Percentiles rank a stretch among this genome's conserved stretches.
Conservation (phyloP, 2,113 vertebrate species). For the Procavia capensis region DNA sequence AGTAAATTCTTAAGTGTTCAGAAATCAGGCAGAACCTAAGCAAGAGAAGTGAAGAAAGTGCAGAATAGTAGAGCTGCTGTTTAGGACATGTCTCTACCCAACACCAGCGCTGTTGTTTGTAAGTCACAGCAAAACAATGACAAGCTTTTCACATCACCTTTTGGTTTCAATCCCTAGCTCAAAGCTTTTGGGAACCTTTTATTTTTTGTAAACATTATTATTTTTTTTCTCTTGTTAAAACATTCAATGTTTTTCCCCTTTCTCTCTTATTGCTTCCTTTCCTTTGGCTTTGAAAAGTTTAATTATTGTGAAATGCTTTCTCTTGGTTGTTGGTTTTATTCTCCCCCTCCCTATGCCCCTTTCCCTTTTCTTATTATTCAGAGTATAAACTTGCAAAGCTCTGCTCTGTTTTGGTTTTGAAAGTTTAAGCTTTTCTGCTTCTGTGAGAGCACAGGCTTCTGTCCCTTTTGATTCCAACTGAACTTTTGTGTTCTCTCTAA, state of each 20-base stretch:
- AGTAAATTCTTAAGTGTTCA: background rate
- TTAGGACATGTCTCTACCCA: background rate
- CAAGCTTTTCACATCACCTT: constrained; percentile 85
- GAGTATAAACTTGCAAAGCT: constrained; percentile 88
- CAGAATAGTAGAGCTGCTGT: background rate
- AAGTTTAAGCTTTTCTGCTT: constrained; percentile 93
- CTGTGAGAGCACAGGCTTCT: constrained; percentile 93
- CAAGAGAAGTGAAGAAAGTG: background rate
- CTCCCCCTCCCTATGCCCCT: background rate
- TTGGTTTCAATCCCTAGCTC: constrained; percentile 67
- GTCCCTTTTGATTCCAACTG: constrained; percentile 90
- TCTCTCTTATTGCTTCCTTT: constrained; percentile 20
- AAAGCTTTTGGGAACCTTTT: constrained; percentile 82
- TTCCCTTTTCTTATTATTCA: constrained; percentile 84
- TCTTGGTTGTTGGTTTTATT: constrained; percentile 69
- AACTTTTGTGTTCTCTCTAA: constrained; percentile 94
- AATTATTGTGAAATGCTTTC: constrained; percentile 79
- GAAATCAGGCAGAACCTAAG: background rate
- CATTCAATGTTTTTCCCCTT: constrained; percentile 69
- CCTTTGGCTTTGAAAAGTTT: constrained; percentile 79
- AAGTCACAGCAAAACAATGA: background rate
- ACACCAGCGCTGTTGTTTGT: background rate
- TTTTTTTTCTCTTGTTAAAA: constrained; percentile 84
- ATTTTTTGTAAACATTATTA: constrained; percentile 76
- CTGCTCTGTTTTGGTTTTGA: constrained; percentile 92